A percentile compares a stretch with the other conserved stretches of the same genome.
Evolutionary conservation across 2,797 vertebrate species (phyloP).

Genomic region (Telmatherina bonti): DNA sequence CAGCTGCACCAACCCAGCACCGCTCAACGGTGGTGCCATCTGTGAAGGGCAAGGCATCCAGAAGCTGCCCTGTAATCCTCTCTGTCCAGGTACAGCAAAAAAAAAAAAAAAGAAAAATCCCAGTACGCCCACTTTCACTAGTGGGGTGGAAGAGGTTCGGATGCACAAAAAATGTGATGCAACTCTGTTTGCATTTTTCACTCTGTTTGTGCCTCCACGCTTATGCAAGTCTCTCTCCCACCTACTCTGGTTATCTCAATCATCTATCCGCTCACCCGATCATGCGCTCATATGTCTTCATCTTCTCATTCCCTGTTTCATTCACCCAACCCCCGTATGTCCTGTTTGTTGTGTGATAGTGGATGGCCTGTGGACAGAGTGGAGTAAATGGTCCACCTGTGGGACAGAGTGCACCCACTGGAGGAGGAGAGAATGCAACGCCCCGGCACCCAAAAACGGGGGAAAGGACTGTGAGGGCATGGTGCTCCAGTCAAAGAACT

Average conservation of each 20-base stretch:
- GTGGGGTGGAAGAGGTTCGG: constrained; percentile 37
- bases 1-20: constrained; percentile 97
- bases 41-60: constrained; percentile 95
- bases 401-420: constrained; percentile 99
- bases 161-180: constrained; percentile 54
- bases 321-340: constrained; percentile 56
- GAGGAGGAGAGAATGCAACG: constrained; percentile 93
- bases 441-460: constrained; percentile 93
- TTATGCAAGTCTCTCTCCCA: constrained; percentile 52
- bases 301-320: constrained; percentile 43
- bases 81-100: constrained; percentile 90
- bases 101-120: too few species aligned
- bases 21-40: constrained; percentile 95
- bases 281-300: constrained; percentile 51
- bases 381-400: constrained; percentile 99
- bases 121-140: constrained; percentile 5
- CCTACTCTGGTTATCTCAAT: constrained; percentile 39
- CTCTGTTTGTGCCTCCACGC: constrained; percentile 53
- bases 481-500: constrained; percentile 98
- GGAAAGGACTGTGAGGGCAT: constrained; percentile 97
- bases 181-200: constrained; percentile 62
- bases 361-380: constrained; percentile 97
- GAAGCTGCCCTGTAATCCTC: constrained; percentile 95
- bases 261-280: constrained; percentile 39
- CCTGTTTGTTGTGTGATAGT: constrained; percentile 85